These are phyloP conservation scores for Cephus pygmeus DNA, from an alignment of 2,888 invertebrate species.

Conservation along the genomic window DNA sequence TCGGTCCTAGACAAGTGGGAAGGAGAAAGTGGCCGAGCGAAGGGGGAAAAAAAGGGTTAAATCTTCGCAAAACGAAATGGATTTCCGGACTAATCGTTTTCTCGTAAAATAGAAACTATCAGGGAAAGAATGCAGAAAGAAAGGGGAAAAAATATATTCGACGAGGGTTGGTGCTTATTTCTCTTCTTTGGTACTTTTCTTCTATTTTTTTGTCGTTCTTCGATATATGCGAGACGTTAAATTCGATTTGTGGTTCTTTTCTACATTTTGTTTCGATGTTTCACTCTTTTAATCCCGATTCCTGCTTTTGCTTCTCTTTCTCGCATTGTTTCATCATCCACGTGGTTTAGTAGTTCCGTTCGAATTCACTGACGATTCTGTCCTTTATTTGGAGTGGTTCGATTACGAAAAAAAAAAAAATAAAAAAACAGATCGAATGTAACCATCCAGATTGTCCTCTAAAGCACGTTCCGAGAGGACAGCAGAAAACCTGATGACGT, in stretches of 20 bases:
- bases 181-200: neutral
- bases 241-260: neutral
- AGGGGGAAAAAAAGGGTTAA: neutral
- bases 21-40: too few relatives aligned
- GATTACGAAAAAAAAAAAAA: neutral
- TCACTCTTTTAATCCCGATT: neutral
- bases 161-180: neutral
- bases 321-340: neutral
- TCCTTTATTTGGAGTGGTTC: neutral
- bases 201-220: neutral
- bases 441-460: neutral
- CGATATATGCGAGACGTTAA: neutral
- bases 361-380: neutral
- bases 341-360: neutral
- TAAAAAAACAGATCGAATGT: neutral
- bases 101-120: neutral
- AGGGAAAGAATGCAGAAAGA: neutral
- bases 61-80: neutral
- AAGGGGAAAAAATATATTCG: neutral
- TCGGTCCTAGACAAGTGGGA: neutral
- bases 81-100: neutral
- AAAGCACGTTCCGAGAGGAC: neutral
- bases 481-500: neutral
- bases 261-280: neutral
- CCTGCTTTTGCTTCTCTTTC: neutral